These are phyloP conservation scores for Ammodramus savannarum DNA, from an alignment of 2,113 vertebrate genomes.

Conservation along the genomic window DNA sequence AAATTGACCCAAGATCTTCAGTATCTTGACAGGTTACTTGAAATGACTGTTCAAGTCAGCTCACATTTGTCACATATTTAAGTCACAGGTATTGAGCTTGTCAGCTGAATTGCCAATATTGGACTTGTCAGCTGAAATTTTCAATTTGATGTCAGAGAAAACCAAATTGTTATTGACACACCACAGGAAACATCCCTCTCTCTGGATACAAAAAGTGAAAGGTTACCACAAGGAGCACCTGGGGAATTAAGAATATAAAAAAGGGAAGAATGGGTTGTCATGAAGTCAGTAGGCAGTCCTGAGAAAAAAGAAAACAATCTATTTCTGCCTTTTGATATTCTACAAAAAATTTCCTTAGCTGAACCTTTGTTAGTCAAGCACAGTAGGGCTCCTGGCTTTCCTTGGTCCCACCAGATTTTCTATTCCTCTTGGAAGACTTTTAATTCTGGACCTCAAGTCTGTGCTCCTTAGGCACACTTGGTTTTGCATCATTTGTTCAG, in stretches of 20 bases:
- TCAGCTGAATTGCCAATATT: neutral
- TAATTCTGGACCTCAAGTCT: neutral
- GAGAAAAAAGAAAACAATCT: neutral
- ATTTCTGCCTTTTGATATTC: neutral
- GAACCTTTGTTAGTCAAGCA: neutral
- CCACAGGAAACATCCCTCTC: neutral
- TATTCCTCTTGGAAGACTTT: neutral
- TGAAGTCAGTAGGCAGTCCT: neutral
- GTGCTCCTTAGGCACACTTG: neutral
- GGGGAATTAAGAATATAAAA: neutral
- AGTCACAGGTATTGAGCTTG: neutral
- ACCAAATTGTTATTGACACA: constrained; percentile 6
- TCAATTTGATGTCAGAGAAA: neutral
- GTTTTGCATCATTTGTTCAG: neutral
- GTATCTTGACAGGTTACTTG: neutral
- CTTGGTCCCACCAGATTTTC: neutral
- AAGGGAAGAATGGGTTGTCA: neutral
- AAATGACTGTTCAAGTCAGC: neutral
- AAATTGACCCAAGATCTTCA: neutral
- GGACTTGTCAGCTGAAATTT: constrained; percentile 6
- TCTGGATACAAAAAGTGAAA: neutral
- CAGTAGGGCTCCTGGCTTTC: neutral
- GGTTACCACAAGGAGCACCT: neutral
- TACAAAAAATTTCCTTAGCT: neutral
- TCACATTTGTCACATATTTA: neutral